A percentile compares a stretch with the other conserved stretches of the same genome.
Evolutionary conservation across 2,797 vertebrate species (phyloP).

Genomic region (Myotis vivesi): DNA sequence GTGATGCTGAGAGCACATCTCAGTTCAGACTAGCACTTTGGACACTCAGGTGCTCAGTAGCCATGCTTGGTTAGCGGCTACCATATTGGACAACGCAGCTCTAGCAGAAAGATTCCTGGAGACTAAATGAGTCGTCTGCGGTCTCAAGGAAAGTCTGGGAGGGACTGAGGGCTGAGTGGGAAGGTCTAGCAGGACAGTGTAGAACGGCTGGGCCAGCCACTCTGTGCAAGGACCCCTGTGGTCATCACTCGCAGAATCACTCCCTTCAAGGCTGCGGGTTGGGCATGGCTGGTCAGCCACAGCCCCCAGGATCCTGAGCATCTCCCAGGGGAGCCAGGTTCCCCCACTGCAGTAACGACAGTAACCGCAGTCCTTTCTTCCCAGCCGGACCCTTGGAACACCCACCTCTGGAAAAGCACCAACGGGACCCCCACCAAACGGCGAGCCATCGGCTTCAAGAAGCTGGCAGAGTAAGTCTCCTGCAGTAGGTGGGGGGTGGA

Average conservation of each 20-base stretch:
- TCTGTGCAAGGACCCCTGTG: not conserved
- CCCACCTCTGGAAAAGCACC: conserved; percentile 95
- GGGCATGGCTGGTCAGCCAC: too few species aligned
- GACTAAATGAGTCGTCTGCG: too few species aligned
- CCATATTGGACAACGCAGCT: rapidly evolving
- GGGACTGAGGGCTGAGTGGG: not conserved
- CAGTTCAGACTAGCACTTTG: rapidly evolving
- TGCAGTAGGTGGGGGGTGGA: rapidly evolving
- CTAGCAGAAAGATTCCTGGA: not conserved
- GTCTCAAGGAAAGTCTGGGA: not conserved
- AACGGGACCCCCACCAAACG: conserved; percentile 98
- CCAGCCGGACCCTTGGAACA: conserved; percentile 96
- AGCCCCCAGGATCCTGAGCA: not conserved
- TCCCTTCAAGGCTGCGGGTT: not conserved
- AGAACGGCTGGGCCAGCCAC: too few species aligned
- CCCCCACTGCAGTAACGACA: not conserved
- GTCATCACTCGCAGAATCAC: not conserved
- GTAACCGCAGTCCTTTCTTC: not conserved
- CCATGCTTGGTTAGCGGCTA: rapidly evolving
- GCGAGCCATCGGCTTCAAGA: conserved; percentile 98
- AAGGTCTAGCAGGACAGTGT: not conserved
- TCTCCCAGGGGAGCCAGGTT: not conserved
- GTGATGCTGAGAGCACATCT: not conserved
- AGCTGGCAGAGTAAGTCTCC: conserved; percentile 96
- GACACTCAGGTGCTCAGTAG: not conserved